Percentiles rank a stretch among this genome's conserved stretches.
Conservation (phyloP, 2,888 invertebrate genomes). For the Heliconius ethilla region DNA sequence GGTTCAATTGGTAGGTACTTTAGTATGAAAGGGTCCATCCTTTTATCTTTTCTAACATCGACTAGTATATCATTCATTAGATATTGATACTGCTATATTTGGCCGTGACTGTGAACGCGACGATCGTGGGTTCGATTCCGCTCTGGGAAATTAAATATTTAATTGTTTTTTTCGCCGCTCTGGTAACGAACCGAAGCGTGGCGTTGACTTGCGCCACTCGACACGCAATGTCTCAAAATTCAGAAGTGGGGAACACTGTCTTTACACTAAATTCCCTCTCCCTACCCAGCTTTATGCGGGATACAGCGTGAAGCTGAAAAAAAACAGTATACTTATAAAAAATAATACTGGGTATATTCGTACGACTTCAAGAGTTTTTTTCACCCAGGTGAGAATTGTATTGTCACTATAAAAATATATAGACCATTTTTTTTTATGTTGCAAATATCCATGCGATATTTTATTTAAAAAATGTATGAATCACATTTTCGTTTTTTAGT, state of each 20-base stretch:
- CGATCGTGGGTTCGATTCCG: background rate
- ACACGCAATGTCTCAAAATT: background rate
- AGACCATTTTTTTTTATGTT: background rate
- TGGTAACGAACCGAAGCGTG: background rate
- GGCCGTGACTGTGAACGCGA: background rate
- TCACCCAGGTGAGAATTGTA: background rate
- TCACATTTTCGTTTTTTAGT: background rate
- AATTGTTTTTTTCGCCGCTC: no score
- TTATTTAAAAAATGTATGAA: constrained; percentile 5
- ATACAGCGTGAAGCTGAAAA: no score
- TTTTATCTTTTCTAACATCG: background rate
- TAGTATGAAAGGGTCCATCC: background rate
- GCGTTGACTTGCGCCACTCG: background rate
- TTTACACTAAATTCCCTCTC: no score
- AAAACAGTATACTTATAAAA: no score
- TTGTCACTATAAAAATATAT: constrained; percentile 3
- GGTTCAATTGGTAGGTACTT: constrained; percentile 15
- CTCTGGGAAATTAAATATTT: background rate
- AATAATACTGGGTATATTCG: no score
- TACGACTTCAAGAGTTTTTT: background rate
- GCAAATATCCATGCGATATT: background rate
- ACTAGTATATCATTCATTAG: background rate
- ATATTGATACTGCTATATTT: background rate
- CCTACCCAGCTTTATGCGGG: no score
- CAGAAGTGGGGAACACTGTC: no score